A percentile compares a stretch with the other conserved stretches of the same genome.
Conservation (phyloP, 2,888 invertebrate genomes). For the Heliconius sara region DNA sequence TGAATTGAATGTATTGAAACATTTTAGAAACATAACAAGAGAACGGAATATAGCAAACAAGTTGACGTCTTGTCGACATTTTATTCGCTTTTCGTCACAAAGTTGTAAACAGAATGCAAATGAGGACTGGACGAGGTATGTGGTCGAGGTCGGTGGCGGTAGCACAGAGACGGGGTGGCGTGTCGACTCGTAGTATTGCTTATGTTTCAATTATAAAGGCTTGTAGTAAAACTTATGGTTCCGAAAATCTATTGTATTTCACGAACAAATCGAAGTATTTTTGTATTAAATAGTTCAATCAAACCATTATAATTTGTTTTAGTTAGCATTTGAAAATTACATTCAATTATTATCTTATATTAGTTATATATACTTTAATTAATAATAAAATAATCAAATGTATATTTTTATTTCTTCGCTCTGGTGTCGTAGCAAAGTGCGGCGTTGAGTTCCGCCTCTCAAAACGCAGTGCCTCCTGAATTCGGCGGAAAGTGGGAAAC, state of each 20-base stretch:
- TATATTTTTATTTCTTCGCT: too few relatives aligned
- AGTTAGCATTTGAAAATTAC: too few relatives aligned
- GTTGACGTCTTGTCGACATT: slow-evolving; percentile 47
- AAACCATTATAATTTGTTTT: too few relatives aligned
- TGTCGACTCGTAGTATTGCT: slow-evolving; percentile 26
- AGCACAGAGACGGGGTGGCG: slow-evolving; percentile 80
- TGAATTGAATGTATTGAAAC: neutral
- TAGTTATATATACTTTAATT: too few relatives aligned
- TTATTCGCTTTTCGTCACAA: slow-evolving; percentile 19
- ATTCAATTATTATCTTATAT: too few relatives aligned
- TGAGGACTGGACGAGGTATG: slow-evolving; percentile 56
- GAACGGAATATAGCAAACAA: slow-evolving; percentile 5
- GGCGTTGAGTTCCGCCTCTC: too few relatives aligned
- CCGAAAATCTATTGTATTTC: neutral
- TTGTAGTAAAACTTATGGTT: neutral
- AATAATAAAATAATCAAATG: too few relatives aligned
- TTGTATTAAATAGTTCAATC: too few relatives aligned
- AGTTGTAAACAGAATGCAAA: slow-evolving; percentile 74
- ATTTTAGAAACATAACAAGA: slow-evolving; percentile 4
- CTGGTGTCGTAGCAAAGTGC: too few relatives aligned
- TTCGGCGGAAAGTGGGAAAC: too few relatives aligned
- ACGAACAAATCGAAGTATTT: neutral
- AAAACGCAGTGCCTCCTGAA: too few relatives aligned
- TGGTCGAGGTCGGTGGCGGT: slow-evolving; percentile 30
- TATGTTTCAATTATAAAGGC: neutral